Evolutionary conservation across 2,113 vertebrate genomes (phyloP), one percentile per base, ranked within the genome.

Genomic region (Eubucco bourcierii): DNA sequence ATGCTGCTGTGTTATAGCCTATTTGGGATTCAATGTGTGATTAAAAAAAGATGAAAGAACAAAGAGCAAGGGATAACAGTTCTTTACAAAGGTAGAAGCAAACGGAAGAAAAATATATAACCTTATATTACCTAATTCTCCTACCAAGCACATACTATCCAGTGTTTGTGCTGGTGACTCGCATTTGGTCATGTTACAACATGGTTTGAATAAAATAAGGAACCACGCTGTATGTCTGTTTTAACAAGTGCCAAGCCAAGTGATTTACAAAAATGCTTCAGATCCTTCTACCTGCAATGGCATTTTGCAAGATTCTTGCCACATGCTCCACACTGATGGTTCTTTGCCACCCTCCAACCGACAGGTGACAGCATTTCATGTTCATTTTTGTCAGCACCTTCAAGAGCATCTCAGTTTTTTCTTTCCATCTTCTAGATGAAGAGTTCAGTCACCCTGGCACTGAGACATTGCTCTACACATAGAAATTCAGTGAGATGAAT

Each of bases 1-100:
- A 87, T 81, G 86, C 47, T 65, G 73, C 78, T 92, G 88, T 83
- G 78, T 82, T 89, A 83, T 19, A 66, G 47, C 29, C 68, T 60
- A 76, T 71, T 88, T 72, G 93, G 44, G 84, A 94, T 83, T 93
- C 87, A 92, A 86, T 52, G 50, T 88, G 81, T 18, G n/a, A 83
- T 88, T 88, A 95, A 68, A 74, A 77, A 70, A 89, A 87, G 56
- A 87, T 75, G 70, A 90, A 95, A 80, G 84, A 94, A 95, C 87
- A 96, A 96, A 92, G 87, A 88, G 12, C 14, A 92, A 92, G 12
- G 50, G 33, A 72, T 68, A 94, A 71, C n/a, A 67, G 65, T 63
- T 85, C 46, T 53, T 55, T 66, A 34, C 59, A 87, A 79, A 18
- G 10, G 74, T 79, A 88, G 61, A 37, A 73, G 9, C 4, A 5